Base-by-base conservation (phyloP, 2,113 vertebrate genomes). In the Ondatra zibethicus region DNA sequence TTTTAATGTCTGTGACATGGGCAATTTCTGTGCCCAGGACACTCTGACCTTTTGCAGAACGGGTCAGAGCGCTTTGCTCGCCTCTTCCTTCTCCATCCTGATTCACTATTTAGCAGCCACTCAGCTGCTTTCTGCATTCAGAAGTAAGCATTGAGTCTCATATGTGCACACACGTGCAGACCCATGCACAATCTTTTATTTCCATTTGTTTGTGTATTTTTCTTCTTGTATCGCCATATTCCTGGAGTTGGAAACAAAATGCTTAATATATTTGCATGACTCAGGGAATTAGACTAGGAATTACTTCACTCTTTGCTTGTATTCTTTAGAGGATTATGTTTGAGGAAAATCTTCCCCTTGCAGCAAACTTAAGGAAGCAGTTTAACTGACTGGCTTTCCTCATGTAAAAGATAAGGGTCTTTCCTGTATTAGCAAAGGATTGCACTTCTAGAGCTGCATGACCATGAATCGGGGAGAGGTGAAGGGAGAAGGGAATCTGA, bases 141-240 rank as follows among this genome's bases (percentile, higher is more conserved):
- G n/a, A 92, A 50, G 61, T 23, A 92, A 47, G 47, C 14, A 17
- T 50, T 78, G 36, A 63, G 25, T 36, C 76, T 86, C 29, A 80
- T 7, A n/a, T 12, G 16, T 36, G 75, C 27, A n/a, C 2, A 8
- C 16, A 77, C 1, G 31, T 36, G 66, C 21, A 87, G 14, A 25
- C 23, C 73, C 47, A 75, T 2, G 3, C 31, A 91, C 50, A 4
- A 81, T 7, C 6, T 12, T 55, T 76, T 65, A 75, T 19, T 73
- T 23, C 21, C 72, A 25, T 90, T 88, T 94, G 4, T 68, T 88
- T 77, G 39, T 45, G 63, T 7, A 16, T 39, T 93, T 96, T 92
- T 73, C 16, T 88, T 52, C 63, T 45, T 88, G 78, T 80, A 33
- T 2, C 55, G 6, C 66, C 7, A 87, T 13, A 72, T 93, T 68